These are phyloP conservation scores for Haliclystus octoradiatus DNA, from an alignment of 30 jellyfish, hydroid and myxozoan genomes.

Conservation along the genomic window DNA sequence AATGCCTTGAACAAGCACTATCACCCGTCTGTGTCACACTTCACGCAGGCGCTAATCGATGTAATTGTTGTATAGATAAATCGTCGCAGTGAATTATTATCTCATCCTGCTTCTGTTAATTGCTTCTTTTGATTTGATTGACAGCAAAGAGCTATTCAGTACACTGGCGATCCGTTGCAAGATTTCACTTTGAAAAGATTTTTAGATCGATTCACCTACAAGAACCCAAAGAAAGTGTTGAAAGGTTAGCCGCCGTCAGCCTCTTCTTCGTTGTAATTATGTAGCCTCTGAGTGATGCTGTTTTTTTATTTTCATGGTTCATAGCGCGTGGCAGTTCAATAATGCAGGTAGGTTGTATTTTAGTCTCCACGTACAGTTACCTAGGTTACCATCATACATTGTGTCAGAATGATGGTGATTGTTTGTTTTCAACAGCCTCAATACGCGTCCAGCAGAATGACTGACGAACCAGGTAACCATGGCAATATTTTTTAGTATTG, in stretches of 20 bases:
- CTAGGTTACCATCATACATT: too few species aligned
- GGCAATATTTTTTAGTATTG: background rate
- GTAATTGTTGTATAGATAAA: too few species aligned
- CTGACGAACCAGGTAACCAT: conserved; percentile 66
- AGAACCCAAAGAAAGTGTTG: conserved; percentile 74
- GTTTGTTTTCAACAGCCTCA: conserved; percentile 33
- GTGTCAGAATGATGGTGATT: too few species aligned
- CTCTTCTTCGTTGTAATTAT: too few species aligned
- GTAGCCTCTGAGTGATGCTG: too few species aligned
- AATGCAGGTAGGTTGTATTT: conserved; percentile 59
- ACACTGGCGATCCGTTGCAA: conserved; percentile 92
- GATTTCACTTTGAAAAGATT: conserved; percentile 85
- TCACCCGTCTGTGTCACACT: conserved; percentile 85
- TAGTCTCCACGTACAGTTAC: background rate
- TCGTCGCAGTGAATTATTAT: too few species aligned
- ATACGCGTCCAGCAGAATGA: conserved; percentile 37
- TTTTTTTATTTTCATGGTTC: conserved; percentile 1
- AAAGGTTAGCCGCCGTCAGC: conserved; percentile 26
- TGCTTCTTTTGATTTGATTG: background rate
- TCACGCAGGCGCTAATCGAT: conserved; percentile 48
- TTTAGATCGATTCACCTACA: conserved; percentile 90
- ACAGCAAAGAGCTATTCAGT: conserved; percentile 51
- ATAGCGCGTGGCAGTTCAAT: conserved; percentile 69
- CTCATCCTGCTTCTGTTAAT: background rate
- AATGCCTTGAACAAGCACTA: conserved; percentile 51